These are phyloP conservation scores for Zosterops borbonicus DNA, from an alignment of 2,113 vertebrate species.

Conservation along the genomic window DNA sequence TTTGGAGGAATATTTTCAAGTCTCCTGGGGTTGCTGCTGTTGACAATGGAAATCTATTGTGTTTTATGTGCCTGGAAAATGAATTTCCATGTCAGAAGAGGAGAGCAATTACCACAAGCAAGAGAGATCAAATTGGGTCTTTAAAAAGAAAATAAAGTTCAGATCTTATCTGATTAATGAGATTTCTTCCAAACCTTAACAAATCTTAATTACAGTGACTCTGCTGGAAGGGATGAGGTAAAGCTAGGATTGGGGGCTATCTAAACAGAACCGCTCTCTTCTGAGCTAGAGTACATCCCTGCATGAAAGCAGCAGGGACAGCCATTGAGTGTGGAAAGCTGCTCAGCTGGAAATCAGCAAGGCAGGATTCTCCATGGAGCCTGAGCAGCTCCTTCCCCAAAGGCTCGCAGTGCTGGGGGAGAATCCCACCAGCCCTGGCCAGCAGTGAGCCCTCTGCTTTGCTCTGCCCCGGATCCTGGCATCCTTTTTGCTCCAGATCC, in stretches of 20 bases:
- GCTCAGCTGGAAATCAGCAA: slow-evolving; percentile 63
- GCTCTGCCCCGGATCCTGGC: not conserved
- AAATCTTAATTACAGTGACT: slow-evolving; percentile 67
- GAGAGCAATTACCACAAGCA: slow-evolving; percentile 67
- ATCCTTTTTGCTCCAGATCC: not conserved
- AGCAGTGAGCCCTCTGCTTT: not conserved
- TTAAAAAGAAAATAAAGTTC: slow-evolving; percentile 71
- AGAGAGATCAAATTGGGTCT: slow-evolving; percentile 68
- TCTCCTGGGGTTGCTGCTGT: slow-evolving; percentile 48
- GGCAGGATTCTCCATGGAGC: slow-evolving; percentile 66
- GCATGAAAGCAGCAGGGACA: slow-evolving; percentile 60
- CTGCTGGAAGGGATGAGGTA: slow-evolving; percentile 65
- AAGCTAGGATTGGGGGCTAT: slow-evolving; percentile 64
- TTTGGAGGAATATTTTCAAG: slow-evolving; percentile 52
- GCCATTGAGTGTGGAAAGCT: slow-evolving; percentile 58
- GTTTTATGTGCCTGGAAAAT: slow-evolving; percentile 68
- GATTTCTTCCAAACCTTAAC: slow-evolving; percentile 68
- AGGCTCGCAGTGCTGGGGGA: not conserved
- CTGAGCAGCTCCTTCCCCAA: slow-evolving; percentile 52
- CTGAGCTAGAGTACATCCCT: slow-evolving; percentile 51
- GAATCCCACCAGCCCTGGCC: not conserved
- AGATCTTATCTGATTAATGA: slow-evolving; percentile 70
- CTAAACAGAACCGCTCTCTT: slow-evolving; percentile 58
- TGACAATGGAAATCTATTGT: slow-evolving; percentile 65
- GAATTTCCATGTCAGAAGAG: slow-evolving; percentile 69